Conservation (phyloP, 2,888 invertebrate species). For the Diarsia brunnea region DNA sequence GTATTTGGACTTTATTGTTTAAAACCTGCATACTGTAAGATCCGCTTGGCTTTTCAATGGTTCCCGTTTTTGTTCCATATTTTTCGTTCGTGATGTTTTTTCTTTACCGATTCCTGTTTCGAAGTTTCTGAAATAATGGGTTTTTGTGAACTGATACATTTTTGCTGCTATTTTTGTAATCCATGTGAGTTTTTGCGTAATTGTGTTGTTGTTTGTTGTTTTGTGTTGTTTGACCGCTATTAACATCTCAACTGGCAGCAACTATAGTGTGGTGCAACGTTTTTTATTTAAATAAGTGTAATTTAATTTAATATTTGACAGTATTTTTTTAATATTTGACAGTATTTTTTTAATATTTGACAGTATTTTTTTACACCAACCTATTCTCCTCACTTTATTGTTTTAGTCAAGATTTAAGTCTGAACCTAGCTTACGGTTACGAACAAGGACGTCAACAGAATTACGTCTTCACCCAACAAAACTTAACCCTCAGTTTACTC, state of each 20-base stretch:
- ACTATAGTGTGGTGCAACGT: too few relatives aligned
- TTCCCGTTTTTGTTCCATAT: constrained; percentile 41
- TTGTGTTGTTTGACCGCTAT: too few relatives aligned
- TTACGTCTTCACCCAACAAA: neutral
- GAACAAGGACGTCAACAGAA: neutral
- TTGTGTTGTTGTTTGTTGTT: too few relatives aligned
- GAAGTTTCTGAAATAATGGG: constrained; percentile 21
- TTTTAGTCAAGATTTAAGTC: neutral
- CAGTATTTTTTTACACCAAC: neutral
- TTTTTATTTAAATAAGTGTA: too few relatives aligned
- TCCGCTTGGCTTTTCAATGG: constrained; percentile 54
- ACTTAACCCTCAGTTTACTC: constrained; percentile 7
- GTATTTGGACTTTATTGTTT: constrained; percentile 54
- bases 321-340: too few relatives aligned
- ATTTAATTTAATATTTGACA: too few relatives aligned
- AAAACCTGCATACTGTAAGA: constrained; percentile 44
- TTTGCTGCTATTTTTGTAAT: neutral
- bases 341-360: too few relatives aligned
- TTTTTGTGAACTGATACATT: neutral
- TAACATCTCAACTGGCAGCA: too few relatives aligned
- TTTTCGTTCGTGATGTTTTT: constrained; percentile 46
- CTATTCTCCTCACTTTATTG: too few relatives aligned
- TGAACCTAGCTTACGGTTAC: neutral
- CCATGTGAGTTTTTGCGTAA: neutral
- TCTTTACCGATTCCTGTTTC: constrained; percentile 24